Base-by-base conservation (phyloP, 1,140 invertebrate genomes). In the Drosophila murphyi region DNA sequence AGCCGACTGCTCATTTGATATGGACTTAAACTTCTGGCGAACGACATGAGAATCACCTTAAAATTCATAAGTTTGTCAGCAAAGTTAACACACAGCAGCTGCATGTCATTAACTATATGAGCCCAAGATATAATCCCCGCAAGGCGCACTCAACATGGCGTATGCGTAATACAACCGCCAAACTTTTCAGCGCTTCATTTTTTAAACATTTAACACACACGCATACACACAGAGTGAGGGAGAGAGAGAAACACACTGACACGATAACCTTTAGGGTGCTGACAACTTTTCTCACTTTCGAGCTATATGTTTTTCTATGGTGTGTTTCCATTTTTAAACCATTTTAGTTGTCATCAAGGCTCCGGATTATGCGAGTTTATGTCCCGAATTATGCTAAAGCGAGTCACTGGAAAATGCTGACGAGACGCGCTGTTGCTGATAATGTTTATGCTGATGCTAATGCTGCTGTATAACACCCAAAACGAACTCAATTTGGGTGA, bases 21-120 rank as follows among this genome's bases (percentile, higher is more conserved):
- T 31, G 45, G 12, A 45, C 45, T 57, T 57, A 31, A 68, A 52
- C 55, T 61, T 56, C 43, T 47, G 37, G 51, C 47, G 28, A 31
- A 59, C 82, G 63, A 72, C 78, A 87, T 68, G 76, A 56, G 67
- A 87, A 87, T 87, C 83, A 88, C 85, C 83, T 89, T 89, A 85
- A 88, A 88, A 88, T 88, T 88, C 85, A 88, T 88, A 89, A 89
- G 85, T 89, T 85, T 85, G 73, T 80, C 34, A 55, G 56, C 47
- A 29, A 69, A 74, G 74, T 64, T 64, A 64, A 59, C 60, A 54
- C 55, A 55, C 70, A 83, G 76, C 83, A 88, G 85, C 83, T 88
- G 85, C 85, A 89, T 88, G 80, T 89, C 85, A 88, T 88, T 88
- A 89, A 85, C 77, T 89, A 85, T 80, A 78, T 72, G 80, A 51